phyloP scores from a whole-genome alignment of 1,140 invertebrate species.

The Cydia fagiglandana region DNA sequence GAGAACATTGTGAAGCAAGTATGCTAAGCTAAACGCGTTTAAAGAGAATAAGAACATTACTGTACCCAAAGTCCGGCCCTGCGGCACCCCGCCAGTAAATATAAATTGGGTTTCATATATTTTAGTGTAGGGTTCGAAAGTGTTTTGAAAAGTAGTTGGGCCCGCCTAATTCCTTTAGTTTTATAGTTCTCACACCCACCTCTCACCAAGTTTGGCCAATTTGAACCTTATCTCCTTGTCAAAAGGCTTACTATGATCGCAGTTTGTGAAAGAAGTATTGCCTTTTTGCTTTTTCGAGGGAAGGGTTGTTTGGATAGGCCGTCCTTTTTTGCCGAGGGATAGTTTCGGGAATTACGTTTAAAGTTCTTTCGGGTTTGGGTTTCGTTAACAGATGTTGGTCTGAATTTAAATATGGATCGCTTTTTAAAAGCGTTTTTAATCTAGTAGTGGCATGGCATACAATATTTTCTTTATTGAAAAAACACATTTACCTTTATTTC shows the following conservation, averaged over 20 bases:
- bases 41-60: not conserved
- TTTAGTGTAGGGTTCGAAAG: constrained; percentile 65
- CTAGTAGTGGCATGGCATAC: no score
- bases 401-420: constrained; percentile 36
- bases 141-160: constrained; percentile 77
- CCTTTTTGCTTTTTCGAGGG: constrained; percentile 73
- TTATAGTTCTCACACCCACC: constrained; percentile 44
- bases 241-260: not conserved
- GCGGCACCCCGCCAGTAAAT: constrained; percentile 60
- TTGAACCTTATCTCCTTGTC: not conserved
- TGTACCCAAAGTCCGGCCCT: constrained; percentile 39
- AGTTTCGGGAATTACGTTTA: constrained; percentile 52
- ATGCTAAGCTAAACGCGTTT: not conserved
- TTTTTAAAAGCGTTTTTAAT: constrained; percentile 22
- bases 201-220: not conserved
- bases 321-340: constrained; percentile 64
- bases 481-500: no score
- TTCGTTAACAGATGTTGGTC: constrained; percentile 50
- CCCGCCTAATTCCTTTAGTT: constrained; percentile 77
- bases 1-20: not conserved
- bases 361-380: constrained; percentile 40
- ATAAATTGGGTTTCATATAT: constrained; percentile 78
- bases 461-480: no score
- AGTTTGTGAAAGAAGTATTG: constrained; percentile 38
- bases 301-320: constrained; percentile 70